Percentiles rank a stretch among this genome's conserved stretches.
Conservation (phyloP, 2,888 invertebrate genomes). For the Capitulum mitella region DNA sequence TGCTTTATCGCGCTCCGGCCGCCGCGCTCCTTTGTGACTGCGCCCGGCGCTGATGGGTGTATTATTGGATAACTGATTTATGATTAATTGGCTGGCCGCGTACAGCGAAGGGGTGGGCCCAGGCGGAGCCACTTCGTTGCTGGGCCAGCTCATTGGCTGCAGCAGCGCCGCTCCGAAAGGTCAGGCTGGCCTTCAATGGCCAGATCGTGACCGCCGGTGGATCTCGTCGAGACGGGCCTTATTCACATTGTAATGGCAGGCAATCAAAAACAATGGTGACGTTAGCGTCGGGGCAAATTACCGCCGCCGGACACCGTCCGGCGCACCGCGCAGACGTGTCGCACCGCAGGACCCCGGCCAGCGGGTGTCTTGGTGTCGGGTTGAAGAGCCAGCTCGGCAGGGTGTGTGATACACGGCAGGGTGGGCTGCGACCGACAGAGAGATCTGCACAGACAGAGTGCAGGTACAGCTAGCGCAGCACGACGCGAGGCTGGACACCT, state of each 20-base stretch:
- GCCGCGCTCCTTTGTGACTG: neutral
- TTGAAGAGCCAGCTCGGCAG: too few relatives aligned
- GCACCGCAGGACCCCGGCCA: neutral
- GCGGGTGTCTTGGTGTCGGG: neutral
- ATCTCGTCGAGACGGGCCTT: neutral
- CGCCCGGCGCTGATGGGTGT: neutral
- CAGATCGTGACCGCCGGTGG: neutral
- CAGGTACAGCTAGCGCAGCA: too few relatives aligned
- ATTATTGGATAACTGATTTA: conserved; percentile 20
- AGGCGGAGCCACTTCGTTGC: neutral
- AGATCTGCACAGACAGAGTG: too few relatives aligned
- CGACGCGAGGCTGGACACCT: too few relatives aligned
- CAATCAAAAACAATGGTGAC: conserved; percentile 6
- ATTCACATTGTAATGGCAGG: neutral
- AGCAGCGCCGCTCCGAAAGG: neutral
- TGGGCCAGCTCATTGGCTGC: neutral
- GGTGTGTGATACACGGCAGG: too few relatives aligned
- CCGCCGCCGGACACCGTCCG: neutral
- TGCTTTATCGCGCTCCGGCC: neutral
- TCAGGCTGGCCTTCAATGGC: neutral
- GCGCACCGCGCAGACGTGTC: neutral
- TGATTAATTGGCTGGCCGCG: conserved; percentile 10
- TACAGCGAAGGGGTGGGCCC: neutral
- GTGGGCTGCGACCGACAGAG: too few relatives aligned
- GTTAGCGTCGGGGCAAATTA: neutral